Conservation (phyloP, 2,888 invertebrate species). For the Lutraria lutraria region DNA sequence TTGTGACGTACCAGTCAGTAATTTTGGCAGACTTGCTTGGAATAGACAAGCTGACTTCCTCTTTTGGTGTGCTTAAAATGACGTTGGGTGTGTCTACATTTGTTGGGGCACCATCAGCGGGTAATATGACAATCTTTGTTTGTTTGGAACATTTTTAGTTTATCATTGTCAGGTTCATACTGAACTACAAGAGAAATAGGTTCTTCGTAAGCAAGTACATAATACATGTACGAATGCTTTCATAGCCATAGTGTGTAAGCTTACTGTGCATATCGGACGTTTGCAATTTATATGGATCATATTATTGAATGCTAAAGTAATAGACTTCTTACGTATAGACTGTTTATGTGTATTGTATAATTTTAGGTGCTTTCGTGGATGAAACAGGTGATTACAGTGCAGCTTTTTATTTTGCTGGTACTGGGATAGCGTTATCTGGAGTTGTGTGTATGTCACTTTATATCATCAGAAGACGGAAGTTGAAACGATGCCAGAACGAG, state of each 20-base stretch:
- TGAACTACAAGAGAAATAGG: too few species aligned
- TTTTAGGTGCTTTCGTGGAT: slow-evolving; percentile 95
- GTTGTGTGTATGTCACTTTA: slow-evolving; percentile 90
- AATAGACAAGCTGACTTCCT: slow-evolving; percentile 88
- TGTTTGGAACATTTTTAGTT: too few species aligned
- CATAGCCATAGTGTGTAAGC: too few species aligned
- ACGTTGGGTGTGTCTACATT: slow-evolving; percentile 88
- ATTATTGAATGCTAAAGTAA: too few species aligned
- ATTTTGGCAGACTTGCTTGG: slow-evolving; percentile 88
- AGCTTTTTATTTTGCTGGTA: slow-evolving; percentile 97
- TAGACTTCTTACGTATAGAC: too few species aligned
- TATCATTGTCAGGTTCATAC: too few species aligned
- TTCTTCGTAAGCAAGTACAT: too few species aligned
- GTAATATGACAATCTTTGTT: slow-evolving; percentile 74
- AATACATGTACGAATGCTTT: too few species aligned
- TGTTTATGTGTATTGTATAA: background rate
- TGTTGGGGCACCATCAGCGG: slow-evolving; percentile 88
- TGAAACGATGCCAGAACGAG: background rate
- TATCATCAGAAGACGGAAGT: slow-evolving; percentile 79
- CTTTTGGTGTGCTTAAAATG: slow-evolving; percentile 88
- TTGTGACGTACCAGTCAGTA: slow-evolving; percentile 94
- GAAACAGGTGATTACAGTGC: slow-evolving; percentile 94
- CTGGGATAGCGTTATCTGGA: slow-evolving; percentile 94
- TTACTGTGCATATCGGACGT: too few species aligned
- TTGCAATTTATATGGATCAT: too few species aligned